phyloP scores from a whole-genome alignment of 2,113 vertebrate species.

The Gallinago paraguaiae region DNA sequence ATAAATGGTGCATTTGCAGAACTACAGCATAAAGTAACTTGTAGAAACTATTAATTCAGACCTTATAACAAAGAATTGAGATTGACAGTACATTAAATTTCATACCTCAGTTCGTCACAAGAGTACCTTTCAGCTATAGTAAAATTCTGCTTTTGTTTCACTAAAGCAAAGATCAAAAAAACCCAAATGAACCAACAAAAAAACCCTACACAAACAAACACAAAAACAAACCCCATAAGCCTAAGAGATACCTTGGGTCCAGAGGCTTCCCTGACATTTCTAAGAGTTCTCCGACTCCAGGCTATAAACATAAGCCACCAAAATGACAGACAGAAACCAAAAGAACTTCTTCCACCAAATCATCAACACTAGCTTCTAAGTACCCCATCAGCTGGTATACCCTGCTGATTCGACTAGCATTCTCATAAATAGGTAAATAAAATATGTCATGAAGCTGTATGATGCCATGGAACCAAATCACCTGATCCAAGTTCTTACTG shows the following conservation, averaged over 20 bases:
- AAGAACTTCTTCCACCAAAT: not conserved
- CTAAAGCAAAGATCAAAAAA: not conserved
- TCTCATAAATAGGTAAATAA: not conserved
- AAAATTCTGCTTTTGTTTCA: not conserved
- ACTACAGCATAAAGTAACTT: not conserved
- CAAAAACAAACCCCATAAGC: not conserved
- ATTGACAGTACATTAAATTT: not conserved
- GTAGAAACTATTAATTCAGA: not conserved
- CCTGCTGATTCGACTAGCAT: not conserved
- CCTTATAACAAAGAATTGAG: not conserved
- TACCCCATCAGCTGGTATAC: not conserved
- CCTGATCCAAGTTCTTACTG: not conserved
- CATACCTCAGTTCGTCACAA: not conserved
- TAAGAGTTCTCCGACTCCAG: not conserved
- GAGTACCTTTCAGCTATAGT: not conserved
- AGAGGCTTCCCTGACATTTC: not conserved
- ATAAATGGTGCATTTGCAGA: not conserved
- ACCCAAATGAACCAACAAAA: not conserved
- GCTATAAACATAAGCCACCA: not conserved
- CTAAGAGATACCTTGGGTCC: not conserved
- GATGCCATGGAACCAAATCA: not conserved
- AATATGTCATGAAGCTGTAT: not conserved
- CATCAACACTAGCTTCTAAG: not conserved
- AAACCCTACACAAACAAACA: fast-evolving
- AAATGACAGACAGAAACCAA: not conserved